phyloP scores from a whole-genome alignment of 2,888 invertebrate genomes.

The Gisinianus flammeolus region DNA sequence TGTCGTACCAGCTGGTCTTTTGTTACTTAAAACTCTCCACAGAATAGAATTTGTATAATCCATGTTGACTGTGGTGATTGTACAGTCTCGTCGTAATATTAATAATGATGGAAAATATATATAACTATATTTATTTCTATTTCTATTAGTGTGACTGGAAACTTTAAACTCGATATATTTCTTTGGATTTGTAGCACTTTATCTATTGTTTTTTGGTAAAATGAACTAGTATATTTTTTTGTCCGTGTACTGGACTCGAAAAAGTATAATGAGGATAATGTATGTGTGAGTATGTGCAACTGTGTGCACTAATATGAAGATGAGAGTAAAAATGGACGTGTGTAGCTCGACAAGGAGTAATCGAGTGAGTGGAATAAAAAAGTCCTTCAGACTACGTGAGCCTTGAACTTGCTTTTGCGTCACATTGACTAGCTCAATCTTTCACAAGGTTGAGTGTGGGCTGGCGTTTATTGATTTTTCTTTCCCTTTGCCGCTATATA shows the following conservation, averaged over 20 bases:
- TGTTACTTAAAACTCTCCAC: constrained; percentile 40
- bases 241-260: no score
- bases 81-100: background rate
- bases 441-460: constrained; percentile 45
- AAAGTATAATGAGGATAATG: background rate
- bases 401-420: constrained; percentile 46
- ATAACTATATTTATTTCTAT: background rate
- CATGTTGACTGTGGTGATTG: constrained; percentile 16
- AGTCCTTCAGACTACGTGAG: constrained; percentile 44
- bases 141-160: constrained; percentile 1
- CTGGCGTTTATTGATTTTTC: constrained; percentile 44
- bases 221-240: background rate
- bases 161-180: background rate
- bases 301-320: constrained; percentile 15
- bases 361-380: constrained; percentile 44
- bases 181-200: background rate
- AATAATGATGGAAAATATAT: background rate
- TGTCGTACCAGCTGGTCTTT: constrained; percentile 38
- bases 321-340: constrained; percentile 42
- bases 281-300: background rate
- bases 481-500: constrained; percentile 20
- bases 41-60: constrained; percentile 43
- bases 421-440: constrained; percentile 44
- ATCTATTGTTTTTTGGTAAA: background rate
- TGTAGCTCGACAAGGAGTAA: constrained; percentile 37